Evolutionary conservation across 1,140 invertebrate genomes (phyloP).

Genomic region (Dinothrombium tinctorium): DNA sequence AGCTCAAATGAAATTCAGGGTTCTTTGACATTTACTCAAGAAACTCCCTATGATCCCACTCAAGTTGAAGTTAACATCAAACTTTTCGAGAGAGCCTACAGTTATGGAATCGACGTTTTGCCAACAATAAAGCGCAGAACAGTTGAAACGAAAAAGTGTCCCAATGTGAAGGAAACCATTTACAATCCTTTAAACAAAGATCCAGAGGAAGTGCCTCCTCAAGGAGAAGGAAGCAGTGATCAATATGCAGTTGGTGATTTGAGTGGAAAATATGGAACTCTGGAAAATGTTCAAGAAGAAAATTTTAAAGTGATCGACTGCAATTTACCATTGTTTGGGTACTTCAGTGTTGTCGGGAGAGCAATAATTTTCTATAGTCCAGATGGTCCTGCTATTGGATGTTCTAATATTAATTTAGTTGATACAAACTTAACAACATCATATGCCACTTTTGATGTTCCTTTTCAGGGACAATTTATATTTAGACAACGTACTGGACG

Average conservation of each 20-base stretch:
- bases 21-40: constrained; percentile 48
- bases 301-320: constrained; percentile 10
- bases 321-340: constrained; percentile 50
- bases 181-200: constrained; percentile 27
- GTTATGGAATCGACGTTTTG: constrained; percentile 28
- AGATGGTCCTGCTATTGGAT: constrained; percentile 23
- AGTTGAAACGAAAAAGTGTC: constrained; percentile 21
- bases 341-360: constrained; percentile 47
- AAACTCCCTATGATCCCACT: constrained; percentile 58
- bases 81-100: constrained; percentile 27
- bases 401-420: constrained; percentile 25
- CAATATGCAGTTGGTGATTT: constrained; percentile 68
- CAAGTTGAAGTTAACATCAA: constrained; percentile 47
- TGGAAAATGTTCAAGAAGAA: constrained; percentile 1
- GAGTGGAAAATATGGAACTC: constrained; percentile 45
- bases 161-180: constrained; percentile 20
- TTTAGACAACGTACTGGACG: constrained; percentile 52
- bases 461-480: constrained; percentile 61
- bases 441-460: constrained; percentile 36
- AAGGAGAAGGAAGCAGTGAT: constrained; percentile 38
- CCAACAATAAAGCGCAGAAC: constrained; percentile 22
- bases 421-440: constrained; percentile 19
- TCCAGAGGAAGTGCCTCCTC: constrained; percentile 16
- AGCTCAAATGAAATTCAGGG: constrained; percentile 54
- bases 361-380: constrained; percentile 45